Percentiles rank a stretch among this genome's conserved stretches.
These are phyloP conservation scores for Escarpia spicata DNA, from an alignment of 2,888 invertebrate species.

Conservation along the genomic window DNA sequence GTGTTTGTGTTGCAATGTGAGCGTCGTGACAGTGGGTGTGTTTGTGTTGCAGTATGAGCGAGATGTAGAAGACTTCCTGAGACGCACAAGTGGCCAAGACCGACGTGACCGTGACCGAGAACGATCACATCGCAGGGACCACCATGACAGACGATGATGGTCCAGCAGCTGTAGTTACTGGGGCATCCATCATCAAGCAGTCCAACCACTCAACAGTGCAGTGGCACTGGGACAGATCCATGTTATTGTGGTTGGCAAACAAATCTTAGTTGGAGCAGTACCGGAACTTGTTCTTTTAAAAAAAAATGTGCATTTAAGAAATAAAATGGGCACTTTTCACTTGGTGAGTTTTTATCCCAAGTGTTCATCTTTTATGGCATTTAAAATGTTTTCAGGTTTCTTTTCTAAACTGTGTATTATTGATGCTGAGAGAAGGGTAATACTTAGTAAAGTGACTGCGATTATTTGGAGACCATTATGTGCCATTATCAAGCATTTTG, in stretches of 20 bases:
- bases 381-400: not conserved
- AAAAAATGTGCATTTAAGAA: not conserved
- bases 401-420: not conserved
- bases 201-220: not conserved
- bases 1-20: too few relatives aligned
- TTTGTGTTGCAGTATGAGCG: conserved; percentile 6
- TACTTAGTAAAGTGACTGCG: not conserved
- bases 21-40: too few relatives aligned
- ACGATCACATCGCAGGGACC: not conserved
- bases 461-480: not conserved
- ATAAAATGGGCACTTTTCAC: not conserved
- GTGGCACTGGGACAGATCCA: not conserved
- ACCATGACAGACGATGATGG: not conserved
- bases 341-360: not conserved
- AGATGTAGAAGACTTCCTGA: not conserved
- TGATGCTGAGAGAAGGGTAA: not conserved
- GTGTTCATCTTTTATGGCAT: not conserved
- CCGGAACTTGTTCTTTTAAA: not conserved
- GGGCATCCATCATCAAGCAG: not conserved
- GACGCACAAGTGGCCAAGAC: not conserved
- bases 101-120: conserved; percentile 11
- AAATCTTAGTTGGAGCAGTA: conserved; percentile 1
- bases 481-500: not conserved
- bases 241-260: not conserved
- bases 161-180: not conserved